Evolutionary conservation across 2,113 vertebrate genomes (phyloP), one percentile per base, ranked within the genome.

Genomic region (Cynocephalus volans): DNA sequence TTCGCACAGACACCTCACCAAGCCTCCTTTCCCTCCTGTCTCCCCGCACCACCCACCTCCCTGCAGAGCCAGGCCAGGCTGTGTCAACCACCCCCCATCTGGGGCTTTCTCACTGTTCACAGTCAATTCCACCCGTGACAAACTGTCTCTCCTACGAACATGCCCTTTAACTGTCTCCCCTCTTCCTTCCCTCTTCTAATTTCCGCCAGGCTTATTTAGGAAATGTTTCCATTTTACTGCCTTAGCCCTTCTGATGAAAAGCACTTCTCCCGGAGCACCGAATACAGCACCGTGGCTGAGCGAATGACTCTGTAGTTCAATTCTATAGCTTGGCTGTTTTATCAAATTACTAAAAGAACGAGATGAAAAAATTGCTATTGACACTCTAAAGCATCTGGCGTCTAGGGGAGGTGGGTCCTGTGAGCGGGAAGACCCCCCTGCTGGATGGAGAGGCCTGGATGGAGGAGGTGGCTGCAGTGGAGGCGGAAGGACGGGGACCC

Each of bases 131-230:
- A 50, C 88, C 80, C 41, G 23, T 33, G 75, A 84, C 54, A 79
- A 48, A 79, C 69, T 31, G 56, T 72, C 87, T 79, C 6, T 65
- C 69, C 73, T 56, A 14, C 64, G 48, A 48, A 76, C 5, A 1
- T 10, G 24, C 56, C 84, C 73, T 90, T 36, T 31, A 67, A n/a
- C 84, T 48, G 65, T 26, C 26, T 70, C n/a, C 75, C n/a, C 9
- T 69, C 75, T 87, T 48, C n/a, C 80, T 45, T 76, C 48, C 50
- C 45, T 36, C 86, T 64, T 90, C 54, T 60, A 14, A 11, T 77
- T 45, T 62, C 90, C 88, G 82, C 82, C 72, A 88, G 88, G 79
- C 95, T 93, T 72, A 77, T 90, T 83, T 87, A 92, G 80, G 56
- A 89, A 96, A 79, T 52, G 90, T 81, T 85, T 90, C 93, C 26